Conservation (phyloP, 2,888 invertebrate genomes). For the Neocrepidodera transversa region DNA sequence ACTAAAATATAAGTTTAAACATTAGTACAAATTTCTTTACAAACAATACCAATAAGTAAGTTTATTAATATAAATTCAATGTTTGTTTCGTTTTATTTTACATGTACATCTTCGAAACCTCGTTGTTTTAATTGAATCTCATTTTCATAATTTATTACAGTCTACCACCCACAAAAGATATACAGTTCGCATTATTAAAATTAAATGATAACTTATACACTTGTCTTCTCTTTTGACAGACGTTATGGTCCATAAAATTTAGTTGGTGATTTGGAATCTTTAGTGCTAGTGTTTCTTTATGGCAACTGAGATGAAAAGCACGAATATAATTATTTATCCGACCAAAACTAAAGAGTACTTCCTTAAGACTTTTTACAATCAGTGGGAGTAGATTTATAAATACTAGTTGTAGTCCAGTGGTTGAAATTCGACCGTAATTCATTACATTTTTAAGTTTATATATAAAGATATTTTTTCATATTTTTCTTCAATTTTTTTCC, state of each 20-base stretch:
- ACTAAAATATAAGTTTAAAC: background rate
- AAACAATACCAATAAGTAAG: too few relatives aligned
- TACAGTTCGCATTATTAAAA: background rate
- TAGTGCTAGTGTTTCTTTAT: background rate
- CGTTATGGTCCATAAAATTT: slow-evolving; percentile 10
- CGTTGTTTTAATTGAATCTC: too few relatives aligned
- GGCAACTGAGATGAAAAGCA: background rate
- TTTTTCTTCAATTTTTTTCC: too few relatives aligned
- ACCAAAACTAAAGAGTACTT: background rate
- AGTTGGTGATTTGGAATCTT: background rate
- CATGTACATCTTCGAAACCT: too few relatives aligned
- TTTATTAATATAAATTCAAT: too few relatives aligned
- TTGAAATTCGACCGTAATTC: too few relatives aligned
- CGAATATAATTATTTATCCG: background rate
- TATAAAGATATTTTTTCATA: too few relatives aligned
- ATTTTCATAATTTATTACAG: too few relatives aligned
- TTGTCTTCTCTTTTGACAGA: slow-evolving; percentile 4
- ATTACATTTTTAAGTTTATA: too few relatives aligned
- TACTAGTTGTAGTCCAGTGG: too few relatives aligned
- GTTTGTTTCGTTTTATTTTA: too few relatives aligned
- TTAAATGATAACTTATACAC: slow-evolving; percentile 1
- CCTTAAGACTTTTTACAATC: background rate
- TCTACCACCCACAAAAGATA: background rate
- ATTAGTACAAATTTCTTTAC: too few relatives aligned
- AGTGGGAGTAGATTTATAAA: background rate